Percentiles rank a stretch among this genome's conserved stretches.
Evolutionary conservation across 2,797 vertebrate genomes (phyloP).

Genomic region (Pipistrellus kuhlii): DNA sequence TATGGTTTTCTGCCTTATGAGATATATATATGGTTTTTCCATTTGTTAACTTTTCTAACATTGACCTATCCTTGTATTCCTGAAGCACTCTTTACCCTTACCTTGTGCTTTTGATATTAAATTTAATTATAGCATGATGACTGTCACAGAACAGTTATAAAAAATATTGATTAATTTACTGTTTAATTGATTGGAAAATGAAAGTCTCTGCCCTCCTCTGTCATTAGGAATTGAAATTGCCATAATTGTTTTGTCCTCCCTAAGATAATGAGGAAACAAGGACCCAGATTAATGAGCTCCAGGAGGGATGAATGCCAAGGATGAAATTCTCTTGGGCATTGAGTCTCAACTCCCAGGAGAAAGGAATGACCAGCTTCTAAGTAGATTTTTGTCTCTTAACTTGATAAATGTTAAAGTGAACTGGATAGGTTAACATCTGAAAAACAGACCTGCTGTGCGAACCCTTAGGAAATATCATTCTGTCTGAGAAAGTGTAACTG

Average conservation of each 20-base stretch:
- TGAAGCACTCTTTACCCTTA: background rate
- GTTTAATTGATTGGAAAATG: slow-evolving; percentile 46
- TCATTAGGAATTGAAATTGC: slow-evolving; percentile 34
- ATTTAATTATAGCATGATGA: slow-evolving; percentile 16
- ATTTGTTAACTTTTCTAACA: slow-evolving; percentile 46
- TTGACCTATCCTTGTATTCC: background rate
- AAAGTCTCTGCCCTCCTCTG: slow-evolving; percentile 8
- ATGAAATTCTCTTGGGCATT: background rate
- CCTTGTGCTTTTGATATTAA: slow-evolving; percentile 48
- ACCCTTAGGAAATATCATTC: background rate
- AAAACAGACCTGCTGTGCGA: slow-evolving; percentile 5
- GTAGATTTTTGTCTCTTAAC: slow-evolving; percentile 12
- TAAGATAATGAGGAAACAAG: slow-evolving; percentile 38
- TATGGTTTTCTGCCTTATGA: slow-evolving; percentile 34
- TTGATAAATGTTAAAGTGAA: slow-evolving; percentile 20
- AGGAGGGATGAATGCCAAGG: background rate
- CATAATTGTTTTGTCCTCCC: slow-evolving; percentile 21
- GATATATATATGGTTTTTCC: background rate
- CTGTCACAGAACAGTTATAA: slow-evolving; percentile 16
- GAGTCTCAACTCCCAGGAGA: background rate
- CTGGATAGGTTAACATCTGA: background rate
- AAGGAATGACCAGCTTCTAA: background rate
- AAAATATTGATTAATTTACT: slow-evolving; percentile 38
- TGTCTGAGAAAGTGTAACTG: slow-evolving; percentile 16
- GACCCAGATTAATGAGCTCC: background rate